A percentile compares a stretch with the other conserved stretches of the same genome.
Evolutionary conservation across 2,113 vertebrate genomes (phyloP).

Genomic region (Antennarius striatus): DNA sequence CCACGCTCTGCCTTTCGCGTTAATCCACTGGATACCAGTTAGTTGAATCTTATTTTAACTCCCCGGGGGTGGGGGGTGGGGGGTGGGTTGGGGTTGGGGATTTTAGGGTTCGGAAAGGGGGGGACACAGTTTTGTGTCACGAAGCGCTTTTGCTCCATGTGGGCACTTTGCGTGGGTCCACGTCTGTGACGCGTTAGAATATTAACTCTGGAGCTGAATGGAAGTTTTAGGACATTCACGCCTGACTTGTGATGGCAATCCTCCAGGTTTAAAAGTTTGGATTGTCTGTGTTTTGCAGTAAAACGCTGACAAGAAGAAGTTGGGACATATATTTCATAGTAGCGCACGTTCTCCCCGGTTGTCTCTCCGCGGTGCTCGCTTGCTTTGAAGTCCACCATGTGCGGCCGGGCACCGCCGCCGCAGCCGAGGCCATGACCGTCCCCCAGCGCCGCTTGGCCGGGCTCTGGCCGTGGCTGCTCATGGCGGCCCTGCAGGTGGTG

Average conservation of each 20-base stretch:
- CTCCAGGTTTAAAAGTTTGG: slow-evolving; percentile 43
- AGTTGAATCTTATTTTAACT: slow-evolving; percentile 18
- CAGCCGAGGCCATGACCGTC: slow-evolving; percentile 96
- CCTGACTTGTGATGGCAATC: slow-evolving; percentile 45
- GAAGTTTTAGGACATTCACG: slow-evolving; percentile 42
- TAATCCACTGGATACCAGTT: slow-evolving; percentile 66
- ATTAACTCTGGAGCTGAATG: slow-evolving; percentile 50
- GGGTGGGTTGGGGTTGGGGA: no score
- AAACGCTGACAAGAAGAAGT: slow-evolving; percentile 11
- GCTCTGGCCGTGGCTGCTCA: slow-evolving; percentile 97
- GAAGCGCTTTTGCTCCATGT: slow-evolving; percentile 15
- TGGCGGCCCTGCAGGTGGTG: slow-evolving; percentile 90
- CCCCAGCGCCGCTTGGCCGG: slow-evolving; percentile 91
- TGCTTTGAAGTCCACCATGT: slow-evolving; percentile 88
- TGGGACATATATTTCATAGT: slow-evolving; percentile 1
- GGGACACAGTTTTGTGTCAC: background rate
- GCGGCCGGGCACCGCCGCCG: slow-evolving; percentile 85
- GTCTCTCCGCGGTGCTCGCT: slow-evolving; percentile 61
- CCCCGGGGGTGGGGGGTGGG: no score
- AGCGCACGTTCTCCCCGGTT: background rate
- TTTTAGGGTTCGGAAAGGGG: background rate
- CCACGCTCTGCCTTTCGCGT: slow-evolving; percentile 42
- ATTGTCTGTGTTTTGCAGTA: slow-evolving; percentile 38
- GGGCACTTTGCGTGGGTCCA: slow-evolving; percentile 6
- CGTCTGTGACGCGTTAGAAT: slow-evolving; percentile 17